A percentile compares a stretch with the other conserved stretches of the same genome.
These are phyloP conservation scores for Gallinago stenura DNA, from an alignment of 2,797 vertebrate species.

Conservation along the genomic window DNA sequence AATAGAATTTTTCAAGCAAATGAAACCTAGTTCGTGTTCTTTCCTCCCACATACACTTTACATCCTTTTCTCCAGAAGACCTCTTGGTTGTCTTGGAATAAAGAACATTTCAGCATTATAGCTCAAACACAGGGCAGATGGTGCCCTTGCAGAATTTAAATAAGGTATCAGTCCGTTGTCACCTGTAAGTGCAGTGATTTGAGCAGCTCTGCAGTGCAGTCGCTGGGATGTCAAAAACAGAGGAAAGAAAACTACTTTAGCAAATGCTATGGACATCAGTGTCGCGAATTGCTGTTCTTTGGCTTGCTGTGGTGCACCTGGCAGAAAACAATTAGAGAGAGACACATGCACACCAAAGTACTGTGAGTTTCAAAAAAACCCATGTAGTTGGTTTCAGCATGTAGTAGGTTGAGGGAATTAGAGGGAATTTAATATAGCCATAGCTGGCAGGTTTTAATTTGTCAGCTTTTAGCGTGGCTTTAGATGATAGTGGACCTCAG, in stretches of 20 bases:
- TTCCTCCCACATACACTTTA: not conserved
- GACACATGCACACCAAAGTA: not conserved
- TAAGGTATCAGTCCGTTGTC: not conserved
- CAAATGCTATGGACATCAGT: not conserved
- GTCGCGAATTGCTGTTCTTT: not conserved
- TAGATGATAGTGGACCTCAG: not conserved
- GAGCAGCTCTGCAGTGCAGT: not conserved
- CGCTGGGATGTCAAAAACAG: not conserved
- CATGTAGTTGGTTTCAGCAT: not conserved
- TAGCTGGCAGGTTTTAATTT: slow-evolving; percentile 17
- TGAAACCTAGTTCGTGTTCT: not conserved
- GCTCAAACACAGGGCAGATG: not conserved
- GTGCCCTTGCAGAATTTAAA: not conserved
- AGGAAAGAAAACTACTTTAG: not conserved
- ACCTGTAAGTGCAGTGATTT: not conserved
- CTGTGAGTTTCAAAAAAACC: not conserved
- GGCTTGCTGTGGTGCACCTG: not conserved
- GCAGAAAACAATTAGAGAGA: not conserved
- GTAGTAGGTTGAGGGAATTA: not conserved
- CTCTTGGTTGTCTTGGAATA: not conserved
- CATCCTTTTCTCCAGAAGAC: not conserved
- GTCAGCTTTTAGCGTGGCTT: not conserved
- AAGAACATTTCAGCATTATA: not conserved
- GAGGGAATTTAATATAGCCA: not conserved
- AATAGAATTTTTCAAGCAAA: not conserved